Evolutionary conservation across 2,888 invertebrate species (phyloP).

Genomic region (Amblyjoppa proteus): DNA sequence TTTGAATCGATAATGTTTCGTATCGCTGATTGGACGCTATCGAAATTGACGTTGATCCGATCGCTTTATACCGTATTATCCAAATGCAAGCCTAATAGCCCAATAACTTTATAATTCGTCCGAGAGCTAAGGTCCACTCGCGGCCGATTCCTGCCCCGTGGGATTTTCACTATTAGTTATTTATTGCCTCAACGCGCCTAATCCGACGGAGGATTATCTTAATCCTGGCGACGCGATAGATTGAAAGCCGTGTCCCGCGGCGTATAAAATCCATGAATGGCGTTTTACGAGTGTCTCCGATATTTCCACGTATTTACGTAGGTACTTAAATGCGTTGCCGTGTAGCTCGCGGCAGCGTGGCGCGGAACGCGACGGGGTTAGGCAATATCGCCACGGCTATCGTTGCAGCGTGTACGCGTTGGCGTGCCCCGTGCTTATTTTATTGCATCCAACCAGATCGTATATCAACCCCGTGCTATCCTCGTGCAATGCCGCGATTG

Average conservation of each 20-base stretch:
- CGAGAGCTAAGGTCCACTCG: not conserved
- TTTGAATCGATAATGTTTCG: not conserved
- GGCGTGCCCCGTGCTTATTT: constrained; percentile 60
- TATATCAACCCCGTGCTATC: constrained; percentile 65
- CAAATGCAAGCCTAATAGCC: not conserved
- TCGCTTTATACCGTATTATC: not conserved
- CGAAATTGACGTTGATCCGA: not conserved
- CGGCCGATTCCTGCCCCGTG: not conserved
- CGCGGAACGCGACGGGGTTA: constrained; percentile 28
- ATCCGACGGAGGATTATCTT: constrained; percentile 33
- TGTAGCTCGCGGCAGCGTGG: not conserved
- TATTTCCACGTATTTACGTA: constrained; percentile 56
- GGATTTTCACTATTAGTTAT: constrained; percentile 24
- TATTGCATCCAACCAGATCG: constrained; percentile 66
- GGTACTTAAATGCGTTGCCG: constrained; percentile 37
- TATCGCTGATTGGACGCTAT: not conserved
- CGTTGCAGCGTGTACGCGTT: constrained; percentile 59
- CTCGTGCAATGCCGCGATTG: constrained; percentile 64
- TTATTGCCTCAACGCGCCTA: constrained; percentile 27
- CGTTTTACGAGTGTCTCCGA: constrained; percentile 57
- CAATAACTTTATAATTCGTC: not conserved
- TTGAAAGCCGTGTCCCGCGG: constrained; percentile 38
- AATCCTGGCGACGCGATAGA: constrained; percentile 40
- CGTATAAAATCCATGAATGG: constrained; percentile 35
- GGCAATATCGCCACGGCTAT: constrained; percentile 59